Conservation (phyloP, 2,888 invertebrate genomes). For the Polydrusus cervinus region DNA sequence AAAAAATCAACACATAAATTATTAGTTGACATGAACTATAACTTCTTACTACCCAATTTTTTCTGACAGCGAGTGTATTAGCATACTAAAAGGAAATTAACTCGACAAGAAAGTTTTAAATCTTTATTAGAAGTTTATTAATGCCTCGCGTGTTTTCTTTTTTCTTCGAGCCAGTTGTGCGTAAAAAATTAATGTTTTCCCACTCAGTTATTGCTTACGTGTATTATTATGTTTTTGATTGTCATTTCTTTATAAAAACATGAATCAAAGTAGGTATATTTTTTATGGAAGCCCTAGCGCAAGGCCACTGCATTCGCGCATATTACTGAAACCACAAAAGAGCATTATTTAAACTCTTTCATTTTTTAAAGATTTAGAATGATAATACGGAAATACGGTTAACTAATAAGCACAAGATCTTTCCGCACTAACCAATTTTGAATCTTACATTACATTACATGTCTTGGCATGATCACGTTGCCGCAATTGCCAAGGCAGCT, state of each 20-base stretch:
- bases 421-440: no score
- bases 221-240: constrained; percentile 6
- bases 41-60: not conserved
- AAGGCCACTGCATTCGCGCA: no score
- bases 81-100: constrained; percentile 1
- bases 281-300: not conserved
- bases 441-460: no score
- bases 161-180: not conserved
- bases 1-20: no score
- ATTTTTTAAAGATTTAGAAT: no score
- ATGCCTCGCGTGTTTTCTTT: not conserved
- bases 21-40: no score
- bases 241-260: not conserved
- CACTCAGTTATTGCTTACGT: constrained; percentile 4
- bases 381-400: no score
- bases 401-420: no score
- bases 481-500: no score
- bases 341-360: no score
- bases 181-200: constrained; percentile 13
- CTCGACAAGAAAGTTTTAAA: constrained; percentile 1
- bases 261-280: not conserved
- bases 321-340: no score
- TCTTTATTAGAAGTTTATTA: constrained; percentile 1
- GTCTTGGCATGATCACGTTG: no score
- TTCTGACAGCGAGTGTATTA: not conserved